Evolutionary conservation across 2,113 vertebrate genomes (phyloP).

Genomic region (Rhea pennata): DNA sequence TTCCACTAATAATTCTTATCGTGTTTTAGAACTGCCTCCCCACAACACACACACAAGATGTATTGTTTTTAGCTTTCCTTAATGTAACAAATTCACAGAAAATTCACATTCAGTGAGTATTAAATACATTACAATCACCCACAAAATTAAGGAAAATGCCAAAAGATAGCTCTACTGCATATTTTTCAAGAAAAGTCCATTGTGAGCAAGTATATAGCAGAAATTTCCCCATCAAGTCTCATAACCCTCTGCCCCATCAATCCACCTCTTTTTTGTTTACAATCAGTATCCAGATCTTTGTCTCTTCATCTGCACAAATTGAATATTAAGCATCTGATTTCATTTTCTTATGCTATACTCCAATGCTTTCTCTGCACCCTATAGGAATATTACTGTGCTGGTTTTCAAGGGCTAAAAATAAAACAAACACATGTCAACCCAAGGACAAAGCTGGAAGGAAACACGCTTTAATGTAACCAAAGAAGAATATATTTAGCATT

Average conservation of each 20-base stretch:
- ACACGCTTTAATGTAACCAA: conserved; percentile 60
- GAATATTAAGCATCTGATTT: conserved; percentile 5
- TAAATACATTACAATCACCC: not conserved
- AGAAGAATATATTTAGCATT: conserved; percentile 64
- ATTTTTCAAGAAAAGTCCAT: not conserved
- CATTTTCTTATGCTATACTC: conserved; percentile 17
- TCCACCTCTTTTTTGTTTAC: not conserved
- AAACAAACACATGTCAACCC: conserved; percentile 52
- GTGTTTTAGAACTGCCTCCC: not conserved
- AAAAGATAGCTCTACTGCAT: not conserved
- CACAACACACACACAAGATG: not conserved
- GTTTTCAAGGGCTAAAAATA: conserved; percentile 63
- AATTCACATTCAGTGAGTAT: not conserved
- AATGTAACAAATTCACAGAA: not conserved
- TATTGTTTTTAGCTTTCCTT: no score
- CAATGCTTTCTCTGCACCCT: conserved; percentile 28
- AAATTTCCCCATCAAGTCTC: not conserved
- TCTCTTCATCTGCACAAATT: not conserved
- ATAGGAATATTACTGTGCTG: conserved; percentile 29
- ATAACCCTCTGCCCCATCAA: not conserved
- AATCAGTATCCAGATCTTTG: not conserved
- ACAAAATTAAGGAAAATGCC: not conserved
- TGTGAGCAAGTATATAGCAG: not conserved
- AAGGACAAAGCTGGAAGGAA: conserved; percentile 63
- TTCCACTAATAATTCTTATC: not conserved